Conservation (phyloP, 2,797 vertebrate species). For the Amblyraja radiata region DNA sequence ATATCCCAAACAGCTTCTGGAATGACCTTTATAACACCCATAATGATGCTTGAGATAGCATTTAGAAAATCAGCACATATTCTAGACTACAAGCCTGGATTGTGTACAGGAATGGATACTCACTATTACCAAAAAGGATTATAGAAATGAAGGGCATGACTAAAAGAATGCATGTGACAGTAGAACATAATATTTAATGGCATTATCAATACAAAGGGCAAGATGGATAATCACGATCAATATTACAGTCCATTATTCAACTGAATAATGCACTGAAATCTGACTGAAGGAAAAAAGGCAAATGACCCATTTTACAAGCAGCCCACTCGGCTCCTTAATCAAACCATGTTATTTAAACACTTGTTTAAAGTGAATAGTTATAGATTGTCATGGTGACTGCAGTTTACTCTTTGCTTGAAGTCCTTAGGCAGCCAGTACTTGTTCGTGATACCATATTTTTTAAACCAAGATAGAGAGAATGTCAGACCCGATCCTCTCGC, state of each 20-base stretch:
- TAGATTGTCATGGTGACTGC: conserved; percentile 37
- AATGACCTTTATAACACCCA: background rate
- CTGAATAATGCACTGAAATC: conserved; percentile 37
- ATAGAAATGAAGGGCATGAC: background rate
- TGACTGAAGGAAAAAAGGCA: background rate
- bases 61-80: background rate
- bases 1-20: background rate
- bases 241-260: conserved; percentile 30
- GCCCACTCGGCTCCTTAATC: conserved; percentile 22
- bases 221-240: conserved; percentile 32
- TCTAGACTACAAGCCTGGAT: background rate
- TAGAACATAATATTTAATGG: conserved; percentile 4
- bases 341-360: conserved; percentile 40
- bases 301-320: conserved; percentile 38
- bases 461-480: background rate
- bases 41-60: background rate
- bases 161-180: background rate
- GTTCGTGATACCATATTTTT: conserved; percentile 27
- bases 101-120: background rate
- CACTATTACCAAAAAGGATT: background rate
- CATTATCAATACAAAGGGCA: conserved; percentile 26
- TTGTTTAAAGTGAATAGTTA: conserved; percentile 40
- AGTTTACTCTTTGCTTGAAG: conserved; percentile 3
- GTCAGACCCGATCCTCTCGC: background rate
- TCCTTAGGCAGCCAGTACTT: background rate